Evolutionary conservation across 2,797 vertebrate species (phyloP), one percentile per base, ranked within the genome.

Genomic region (Steatocranus sp.): DNA sequence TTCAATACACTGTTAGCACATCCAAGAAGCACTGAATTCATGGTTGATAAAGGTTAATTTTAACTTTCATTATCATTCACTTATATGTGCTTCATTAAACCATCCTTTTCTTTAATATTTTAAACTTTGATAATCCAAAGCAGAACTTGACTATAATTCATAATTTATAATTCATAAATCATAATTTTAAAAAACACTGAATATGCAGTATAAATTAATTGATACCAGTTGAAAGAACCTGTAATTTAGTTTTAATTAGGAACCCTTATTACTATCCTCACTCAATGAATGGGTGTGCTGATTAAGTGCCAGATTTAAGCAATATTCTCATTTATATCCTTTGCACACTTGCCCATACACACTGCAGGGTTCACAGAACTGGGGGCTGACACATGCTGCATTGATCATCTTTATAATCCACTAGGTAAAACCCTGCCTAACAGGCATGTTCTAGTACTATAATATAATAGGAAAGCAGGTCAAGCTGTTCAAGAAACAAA

Each of bases 11-110:
- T 48, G 5, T 34, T 25, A 7, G 43, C 11, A 27, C 34, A 12
- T 77, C 25, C 50, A 61, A 79, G 17, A 43, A 79, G 20, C 53
- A 70, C 41, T 3, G 41, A 27, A 70, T 18, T 46, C 7, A 4
- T 49, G 12, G 75, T 56, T 77, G 43, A 74, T 68, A 80, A 6
- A 80, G 7, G 25, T 83, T 68, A 1, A 75, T 8, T 61, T 83
- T 68, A 1, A 75, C 6, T 61, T 74, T 54, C 14, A 27, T 87
- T 63, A 81, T 88, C 46, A 78, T n/a, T 81, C 32, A 49, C 30
- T 82, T 25, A 1, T 73, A 66, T 90, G 79, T 78, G 77, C 3
- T 66, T 79, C 36, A 74, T 82, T 81, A 77, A 86, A 80, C 8
- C 4, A 63, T 78, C 17, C 8, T 25, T 48, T 27, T 80, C 76